Base-by-base conservation (phyloP, 2,888 invertebrate species). In the Eristalis pertinax region DNA sequence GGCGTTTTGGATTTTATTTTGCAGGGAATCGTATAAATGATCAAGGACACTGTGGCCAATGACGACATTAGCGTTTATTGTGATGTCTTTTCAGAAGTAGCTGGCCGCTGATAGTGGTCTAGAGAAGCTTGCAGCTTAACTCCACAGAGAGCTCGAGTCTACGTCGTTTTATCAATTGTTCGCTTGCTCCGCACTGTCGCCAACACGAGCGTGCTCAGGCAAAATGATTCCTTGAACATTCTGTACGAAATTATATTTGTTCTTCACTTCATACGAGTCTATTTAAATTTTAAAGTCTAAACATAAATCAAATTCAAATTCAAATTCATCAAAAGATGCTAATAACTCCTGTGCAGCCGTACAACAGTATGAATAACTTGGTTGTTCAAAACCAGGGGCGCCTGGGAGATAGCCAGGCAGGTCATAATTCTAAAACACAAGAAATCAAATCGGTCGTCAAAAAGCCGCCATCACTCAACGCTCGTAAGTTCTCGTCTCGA, bases 341-440 rank as follows among this genome's bases (percentile, higher is more conserved):
- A 26, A 69, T 60, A 58, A 32, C 69, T 15, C 69, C 75, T 11
- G 58, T 65, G 24, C 75, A 69, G 62, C 81, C 74, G 1, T 38
- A 69, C 11, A 81, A 69, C 13, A 81, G 81, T 43, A 29, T 75
- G 7, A 75, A 32, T 15, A 81, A 19, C 5, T 22, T 75, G 8
- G 3, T 38, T 1, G 13, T 60, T 7, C 50, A 19, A 19, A 13
- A 15, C 13, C n/a, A 62, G 7, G 26, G 0, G 2, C 8, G 50
- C 8, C n/a, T 11, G 0, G 50, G 19, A 50, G 8, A 50, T 10
- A 19, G 0, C 0, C 2, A 19, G 26, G 4, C 2, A 5, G 62
- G 43, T 1, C 5, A 5, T 0, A 15, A 1, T 56, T 2, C 32
- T 2, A n/a, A 64, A 64, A 10, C n/a, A n/a, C n/a, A n/a, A 4